These are phyloP conservation scores for Hassar affinis DNA, from an alignment of 2,113 vertebrate species.

Conservation along the genomic window DNA sequence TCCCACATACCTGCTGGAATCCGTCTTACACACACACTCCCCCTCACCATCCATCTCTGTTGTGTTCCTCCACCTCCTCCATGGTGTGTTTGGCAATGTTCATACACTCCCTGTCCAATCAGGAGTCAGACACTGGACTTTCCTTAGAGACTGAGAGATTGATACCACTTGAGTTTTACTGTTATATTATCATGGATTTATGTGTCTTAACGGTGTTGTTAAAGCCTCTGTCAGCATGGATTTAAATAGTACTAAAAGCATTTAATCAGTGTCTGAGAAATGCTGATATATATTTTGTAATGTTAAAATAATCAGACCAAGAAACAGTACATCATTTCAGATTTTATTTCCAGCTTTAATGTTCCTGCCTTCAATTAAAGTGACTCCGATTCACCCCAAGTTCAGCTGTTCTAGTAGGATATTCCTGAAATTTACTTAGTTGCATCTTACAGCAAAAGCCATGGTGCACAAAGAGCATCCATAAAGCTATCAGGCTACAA, in stretches of 20 bases:
- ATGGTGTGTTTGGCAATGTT: not conserved
- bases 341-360: too few relatives aligned
- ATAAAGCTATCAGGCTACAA: too few relatives aligned
- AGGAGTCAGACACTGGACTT: slow-evolving; percentile 7
- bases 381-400: too few relatives aligned
- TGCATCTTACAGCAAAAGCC: too few relatives aligned
- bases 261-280: not conserved
- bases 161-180: not conserved
- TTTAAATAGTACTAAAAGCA: not conserved
- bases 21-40: slow-evolving; percentile 6
- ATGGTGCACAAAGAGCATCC: too few relatives aligned
- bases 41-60: not conserved
- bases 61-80: not conserved
- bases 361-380: too few relatives aligned
- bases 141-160: not conserved
- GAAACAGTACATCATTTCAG: too few relatives aligned
- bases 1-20: slow-evolving; percentile 25
- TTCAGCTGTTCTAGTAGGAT: too few relatives aligned
- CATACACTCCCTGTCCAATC: slow-evolving; percentile 6
- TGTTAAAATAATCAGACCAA: too few relatives aligned
- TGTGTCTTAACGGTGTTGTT: not conserved
- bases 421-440: too few relatives aligned
- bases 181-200: not conserved
- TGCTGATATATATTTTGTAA: too few relatives aligned
- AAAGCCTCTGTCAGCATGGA: not conserved